Base-by-base conservation (phyloP, 2,113 vertebrate species). In the Dicerorhinus sumatrensis region DNA sequence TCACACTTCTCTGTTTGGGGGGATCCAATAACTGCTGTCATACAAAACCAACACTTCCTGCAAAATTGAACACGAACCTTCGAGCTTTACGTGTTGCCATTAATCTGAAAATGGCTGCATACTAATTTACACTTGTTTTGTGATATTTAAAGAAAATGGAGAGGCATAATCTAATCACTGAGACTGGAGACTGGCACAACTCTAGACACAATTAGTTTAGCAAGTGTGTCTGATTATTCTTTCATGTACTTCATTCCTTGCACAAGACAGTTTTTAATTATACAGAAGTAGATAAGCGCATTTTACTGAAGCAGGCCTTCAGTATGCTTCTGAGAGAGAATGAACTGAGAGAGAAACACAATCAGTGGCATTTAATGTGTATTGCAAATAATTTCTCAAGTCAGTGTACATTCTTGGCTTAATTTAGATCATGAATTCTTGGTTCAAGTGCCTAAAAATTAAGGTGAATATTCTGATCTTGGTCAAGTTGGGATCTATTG, bases 371-470 rank as follows among this genome's bases (percentile, higher is more conserved):
- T 83, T 93, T 72, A 21, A 70, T 91, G 4, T 95, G 8, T 1
- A 62, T 92, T 96, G 65, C 51, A 54, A 96, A 76, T 76, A 89
- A 65, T 85, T 95, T 94, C 54, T 94, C 46, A 77, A 48, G 21
- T 60, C 33, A 2, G 16, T 46, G 29, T 81, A 27, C 27, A 36
- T 54, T 18, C 13, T 73, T 89, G 54, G 17, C 33, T 60, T 94
- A 4, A 58, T 33, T 69, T 69, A 31, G 46, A 39, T 75, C 70
- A 77, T 39, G n/a, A 60, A 8, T 81, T 83, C 42, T 75, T 91
- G 16, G 7, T 69, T 84, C 13, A 25, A 81, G 54, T 65, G 29
- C 46, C 33, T 89, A 39, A 88, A 23, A 91, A 21, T 82, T 72
- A 88, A 4, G 6, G 21, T 21, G 7, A 27, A 54, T 80, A 0